Percentiles rank a stretch among this genome's conserved stretches.
These are phyloP conservation scores for Synaphobranchus kaupii DNA, from an alignment of 2,797 vertebrate species.

Conservation along the genomic window DNA sequence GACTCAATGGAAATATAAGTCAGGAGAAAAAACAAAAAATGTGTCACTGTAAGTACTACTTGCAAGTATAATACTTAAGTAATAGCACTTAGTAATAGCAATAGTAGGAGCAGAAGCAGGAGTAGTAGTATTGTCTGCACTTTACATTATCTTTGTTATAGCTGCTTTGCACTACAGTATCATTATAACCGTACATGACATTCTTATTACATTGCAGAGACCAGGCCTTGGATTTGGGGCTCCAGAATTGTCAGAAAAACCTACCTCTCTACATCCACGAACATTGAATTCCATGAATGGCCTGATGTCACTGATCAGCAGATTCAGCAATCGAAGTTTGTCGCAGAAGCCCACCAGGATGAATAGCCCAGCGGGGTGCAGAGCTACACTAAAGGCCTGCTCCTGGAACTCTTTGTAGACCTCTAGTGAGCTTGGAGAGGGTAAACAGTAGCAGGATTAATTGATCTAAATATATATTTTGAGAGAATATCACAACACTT, in stretches of 20 bases:
- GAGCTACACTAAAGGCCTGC: constrained; percentile 81
- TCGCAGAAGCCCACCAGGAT: constrained; percentile 90
- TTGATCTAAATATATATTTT: background rate
- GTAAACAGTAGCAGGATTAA: background rate
- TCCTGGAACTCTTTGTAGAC: constrained; percentile 88
- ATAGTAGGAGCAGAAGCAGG: too few relatives aligned
- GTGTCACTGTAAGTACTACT: too few relatives aligned
- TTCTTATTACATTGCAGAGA: background rate
- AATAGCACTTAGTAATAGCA: too few relatives aligned
- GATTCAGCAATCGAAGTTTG: constrained; percentile 87
- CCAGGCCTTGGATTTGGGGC: background rate
- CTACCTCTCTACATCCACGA: constrained; percentile 87
- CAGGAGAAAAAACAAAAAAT: too few relatives aligned
- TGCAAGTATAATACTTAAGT: too few relatives aligned
- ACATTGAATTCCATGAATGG: constrained; percentile 85
- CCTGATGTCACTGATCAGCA: constrained; percentile 86
- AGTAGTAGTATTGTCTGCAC: too few relatives aligned
- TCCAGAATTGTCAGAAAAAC: background rate
- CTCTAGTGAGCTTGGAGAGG: constrained; percentile 75
- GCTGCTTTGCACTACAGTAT: background rate
- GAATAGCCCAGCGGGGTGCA: constrained; percentile 89
- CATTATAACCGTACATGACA: background rate
- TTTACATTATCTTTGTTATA: background rate
- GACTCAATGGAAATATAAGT: too few relatives aligned
- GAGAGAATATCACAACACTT: background rate